These are phyloP conservation scores for Drosophila formosana DNA, from an alignment of 2,888 invertebrate genomes.

Conservation along the genomic window DNA sequence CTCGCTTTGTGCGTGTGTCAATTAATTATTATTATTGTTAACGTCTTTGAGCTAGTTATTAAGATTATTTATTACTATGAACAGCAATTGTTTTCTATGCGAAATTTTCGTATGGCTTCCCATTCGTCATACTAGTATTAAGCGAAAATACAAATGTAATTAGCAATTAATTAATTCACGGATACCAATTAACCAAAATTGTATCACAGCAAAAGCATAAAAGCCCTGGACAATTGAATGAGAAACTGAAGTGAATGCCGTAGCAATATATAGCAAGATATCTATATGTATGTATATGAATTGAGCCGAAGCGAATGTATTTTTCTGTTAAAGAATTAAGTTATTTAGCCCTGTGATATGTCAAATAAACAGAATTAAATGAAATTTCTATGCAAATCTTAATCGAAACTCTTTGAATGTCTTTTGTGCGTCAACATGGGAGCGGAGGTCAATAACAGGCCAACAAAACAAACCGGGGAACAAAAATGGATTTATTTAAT, in stretches of 20 bases:
- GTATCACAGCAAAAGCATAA: conserved; percentile 42
- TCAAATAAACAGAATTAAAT: conserved; percentile 74
- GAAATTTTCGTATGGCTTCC: conserved; percentile 49
- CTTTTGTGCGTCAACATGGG: conserved; percentile 22
- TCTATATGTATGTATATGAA: conserved; percentile 30
- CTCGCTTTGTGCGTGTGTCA: conserved; percentile 36
- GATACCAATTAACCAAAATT: conserved; percentile 47
- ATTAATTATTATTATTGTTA: conserved; percentile 64
- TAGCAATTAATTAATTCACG: conserved; percentile 49
- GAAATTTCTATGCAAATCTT: conserved; percentile 32
- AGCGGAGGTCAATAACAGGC: conserved; percentile 37
- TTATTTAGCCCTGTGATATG: conserved; percentile 84
- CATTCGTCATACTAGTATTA: conserved; percentile 61
- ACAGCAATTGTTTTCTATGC: conserved; percentile 35
- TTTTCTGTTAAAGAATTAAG: conserved; percentile 72
- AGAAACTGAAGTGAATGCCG: conserved; percentile 46
- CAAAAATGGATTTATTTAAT: too few relatives aligned
- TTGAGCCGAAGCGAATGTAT: conserved; percentile 63
- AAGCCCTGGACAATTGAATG: conserved; percentile 34
- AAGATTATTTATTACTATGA: conserved; percentile 75
- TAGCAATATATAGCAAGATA: conserved; percentile 6
- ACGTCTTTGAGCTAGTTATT: conserved; percentile 70
- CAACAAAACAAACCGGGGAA: background rate
- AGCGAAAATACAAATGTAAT: conserved; percentile 51
- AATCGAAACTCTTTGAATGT: background rate